Base-by-base conservation (phyloP, 2,797 vertebrate genomes). In the Tenualosa thibaudeaui region DNA sequence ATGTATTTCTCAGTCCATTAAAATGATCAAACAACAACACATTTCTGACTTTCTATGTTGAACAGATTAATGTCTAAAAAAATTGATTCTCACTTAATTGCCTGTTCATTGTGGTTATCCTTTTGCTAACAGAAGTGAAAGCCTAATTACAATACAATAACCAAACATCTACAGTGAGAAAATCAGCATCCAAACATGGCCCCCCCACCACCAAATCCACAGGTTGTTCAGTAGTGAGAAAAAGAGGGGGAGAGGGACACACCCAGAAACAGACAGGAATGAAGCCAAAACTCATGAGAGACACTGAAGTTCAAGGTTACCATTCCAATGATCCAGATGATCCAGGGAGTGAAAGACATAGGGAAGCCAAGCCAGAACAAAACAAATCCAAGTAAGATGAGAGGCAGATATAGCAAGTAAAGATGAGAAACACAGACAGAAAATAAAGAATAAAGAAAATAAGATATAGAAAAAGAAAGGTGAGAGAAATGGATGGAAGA, bases 251-350 rank as follows among this genome's bases (percentile, higher is more conserved):
- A 7, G 56, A 9, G 12, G 51, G 53, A 13, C 50, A 82, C 19
- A 65, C 40, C 62, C 15, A 37, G 78, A 81, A 56, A 12, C 68
- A 84, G 31, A 81, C 46, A 6, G 17, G 83, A 82, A 84, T 19
- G 56, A 71, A 83, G 24, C 24, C 12, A 51, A 65, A 17, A 43
- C 56, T 62, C 56, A 22, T 6, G 82, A 83, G 49, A 53, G 24
- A 8, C 24, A 24, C 60, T 31, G 62, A 19, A 13, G 50, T 24
- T 43, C 81, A 37, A 54, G 26, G 53, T 13, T 37, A 17, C 5
- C 65, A 71, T 71, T 71, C 65, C 65, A 71, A 68, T 68, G 65
- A 1, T 31, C 31, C 31, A 31, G 31, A 31, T 4, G 26, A 12
- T 12, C 50, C 50, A 15, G 31, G 65, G 31, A 68, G 65, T 13